These are phyloP conservation scores for Drosophila longiperda DNA, from an alignment of 2,888 invertebrate species.

Conservation along the genomic window DNA sequence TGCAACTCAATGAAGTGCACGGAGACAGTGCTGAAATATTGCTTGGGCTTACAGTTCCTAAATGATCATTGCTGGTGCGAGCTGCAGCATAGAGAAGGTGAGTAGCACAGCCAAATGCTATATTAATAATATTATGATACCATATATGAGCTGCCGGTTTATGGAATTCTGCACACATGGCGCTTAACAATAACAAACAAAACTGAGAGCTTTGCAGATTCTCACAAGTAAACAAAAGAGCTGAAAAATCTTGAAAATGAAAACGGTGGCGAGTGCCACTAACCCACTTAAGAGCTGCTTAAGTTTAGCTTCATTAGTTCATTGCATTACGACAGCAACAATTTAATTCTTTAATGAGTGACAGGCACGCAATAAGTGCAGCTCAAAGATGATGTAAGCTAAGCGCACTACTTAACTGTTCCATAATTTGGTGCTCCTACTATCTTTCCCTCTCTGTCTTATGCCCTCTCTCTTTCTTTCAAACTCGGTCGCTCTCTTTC, in stretches of 20 bases:
- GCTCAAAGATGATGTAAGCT: constrained; percentile 46
- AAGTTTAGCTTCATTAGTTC: constrained; percentile 64
- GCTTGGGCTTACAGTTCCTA: constrained; percentile 82
- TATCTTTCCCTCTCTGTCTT: background rate
- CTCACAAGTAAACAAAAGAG: constrained; percentile 69
- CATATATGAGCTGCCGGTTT: constrained; percentile 53
- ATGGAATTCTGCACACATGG: constrained; percentile 46
- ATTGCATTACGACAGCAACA: constrained; percentile 43
- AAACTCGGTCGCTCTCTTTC: background rate
- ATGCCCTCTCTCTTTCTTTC: background rate
- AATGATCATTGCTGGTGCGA: constrained; percentile 85
- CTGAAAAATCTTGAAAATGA: constrained; percentile 32
- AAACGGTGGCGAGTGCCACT: constrained; percentile 68
- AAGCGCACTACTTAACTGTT: constrained; percentile 21
- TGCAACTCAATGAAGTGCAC: constrained; percentile 80
- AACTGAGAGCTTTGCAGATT: constrained; percentile 41
- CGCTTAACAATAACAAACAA: constrained; percentile 59
- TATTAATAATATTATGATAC: constrained; percentile 23
- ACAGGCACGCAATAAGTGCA: constrained; percentile 59
- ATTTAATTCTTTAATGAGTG: constrained; percentile 58
- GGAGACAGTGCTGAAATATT: constrained; percentile 80
- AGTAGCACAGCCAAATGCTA: constrained; percentile 44
- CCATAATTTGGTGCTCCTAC: constrained; percentile 21
- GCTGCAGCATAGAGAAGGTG: constrained; percentile 83
- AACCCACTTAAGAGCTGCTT: constrained; percentile 66